phyloP scores from a whole-genome alignment of 2,113 vertebrate species.

The Halichoeres trimaculatus region DNA sequence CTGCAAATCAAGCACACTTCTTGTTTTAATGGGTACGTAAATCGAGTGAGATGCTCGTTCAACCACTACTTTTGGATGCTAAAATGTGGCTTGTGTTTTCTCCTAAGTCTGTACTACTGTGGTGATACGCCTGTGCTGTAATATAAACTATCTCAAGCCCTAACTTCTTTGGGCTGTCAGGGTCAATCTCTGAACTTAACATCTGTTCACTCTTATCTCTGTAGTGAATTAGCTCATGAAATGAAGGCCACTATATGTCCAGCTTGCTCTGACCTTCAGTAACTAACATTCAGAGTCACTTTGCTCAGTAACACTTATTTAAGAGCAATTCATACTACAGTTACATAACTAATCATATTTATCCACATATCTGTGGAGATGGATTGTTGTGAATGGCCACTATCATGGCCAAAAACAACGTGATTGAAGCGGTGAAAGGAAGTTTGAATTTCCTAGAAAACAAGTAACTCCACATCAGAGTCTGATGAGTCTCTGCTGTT shows the following conservation, averaged over 20 bases:
- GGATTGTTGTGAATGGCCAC: background rate
- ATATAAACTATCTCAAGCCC: conserved; percentile 1
- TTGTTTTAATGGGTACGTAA: conserved; percentile 7
- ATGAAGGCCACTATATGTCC: background rate
- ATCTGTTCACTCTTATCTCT: conserved; percentile 21
- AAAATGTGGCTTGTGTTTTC: background rate
- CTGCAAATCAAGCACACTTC: conserved; percentile 30
- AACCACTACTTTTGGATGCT: background rate
- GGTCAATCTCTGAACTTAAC: background rate
- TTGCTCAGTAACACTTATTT: background rate
- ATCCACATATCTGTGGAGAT: background rate
- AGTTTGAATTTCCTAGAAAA: no score
- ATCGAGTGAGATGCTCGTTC: conserved; percentile 10
- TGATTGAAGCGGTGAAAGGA: background rate
- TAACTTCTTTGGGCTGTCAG: background rate
- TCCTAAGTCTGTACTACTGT: conserved; percentile 24
- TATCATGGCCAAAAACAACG: background rate
- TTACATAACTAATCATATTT: conserved; percentile 23
- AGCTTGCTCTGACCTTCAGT: background rate
- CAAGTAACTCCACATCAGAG: background rate
- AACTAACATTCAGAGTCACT: background rate
- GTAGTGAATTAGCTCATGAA: conserved; percentile 15
- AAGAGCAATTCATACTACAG: conserved; percentile 13
- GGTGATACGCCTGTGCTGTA: conserved; percentile 14
- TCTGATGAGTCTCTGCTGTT: background rate